Conservation (phyloP, 2,888 invertebrate genomes). For the Micropterix aruncella region DNA sequence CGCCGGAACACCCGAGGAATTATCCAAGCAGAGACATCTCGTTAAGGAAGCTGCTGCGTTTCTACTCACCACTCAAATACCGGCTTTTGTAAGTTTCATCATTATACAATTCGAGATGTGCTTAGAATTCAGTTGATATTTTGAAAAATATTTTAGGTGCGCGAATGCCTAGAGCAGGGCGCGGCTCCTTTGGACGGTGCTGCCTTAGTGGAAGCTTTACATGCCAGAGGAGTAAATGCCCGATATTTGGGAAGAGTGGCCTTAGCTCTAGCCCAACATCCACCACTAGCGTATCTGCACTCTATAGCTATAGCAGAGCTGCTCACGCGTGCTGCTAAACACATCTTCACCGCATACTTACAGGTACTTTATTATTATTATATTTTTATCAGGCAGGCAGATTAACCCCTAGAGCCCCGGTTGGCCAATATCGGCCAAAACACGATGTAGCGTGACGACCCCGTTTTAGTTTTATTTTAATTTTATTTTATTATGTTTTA, state of each 20-base stretch:
- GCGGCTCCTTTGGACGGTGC: slow-evolving; percentile 92
- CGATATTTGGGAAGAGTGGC: slow-evolving; percentile 92
- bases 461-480: neutral
- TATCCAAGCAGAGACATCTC: slow-evolving; percentile 75
- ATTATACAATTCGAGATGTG: neutral
- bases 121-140: neutral
- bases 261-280: slow-evolving; percentile 59
- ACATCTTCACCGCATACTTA: slow-evolving; percentile 81
- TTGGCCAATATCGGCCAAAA: too few species aligned
- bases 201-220: slow-evolving; percentile 84
- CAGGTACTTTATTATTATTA: too few species aligned
- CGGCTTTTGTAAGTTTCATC: slow-evolving; percentile 64
- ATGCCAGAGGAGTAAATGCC: slow-evolving; percentile 92
- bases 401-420: too few species aligned
- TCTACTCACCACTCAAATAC: slow-evolving; percentile 85
- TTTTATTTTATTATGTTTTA: too few species aligned
- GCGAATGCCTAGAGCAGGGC: slow-evolving; percentile 82
- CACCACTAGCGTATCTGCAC: slow-evolving; percentile 74
- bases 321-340: slow-evolving; percentile 81
- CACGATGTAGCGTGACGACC: neutral
- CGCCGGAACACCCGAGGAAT: slow-evolving; percentile 47
- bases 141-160: slow-evolving; percentile 43
- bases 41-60: slow-evolving; percentile 95
- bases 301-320: slow-evolving; percentile 86
- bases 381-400: too few species aligned